A percentile compares a stretch with the other conserved stretches of the same genome.
Evolutionary conservation across 2,113 vertebrate species (phyloP).

Genomic region (Ammospiza nelsoni): DNA sequence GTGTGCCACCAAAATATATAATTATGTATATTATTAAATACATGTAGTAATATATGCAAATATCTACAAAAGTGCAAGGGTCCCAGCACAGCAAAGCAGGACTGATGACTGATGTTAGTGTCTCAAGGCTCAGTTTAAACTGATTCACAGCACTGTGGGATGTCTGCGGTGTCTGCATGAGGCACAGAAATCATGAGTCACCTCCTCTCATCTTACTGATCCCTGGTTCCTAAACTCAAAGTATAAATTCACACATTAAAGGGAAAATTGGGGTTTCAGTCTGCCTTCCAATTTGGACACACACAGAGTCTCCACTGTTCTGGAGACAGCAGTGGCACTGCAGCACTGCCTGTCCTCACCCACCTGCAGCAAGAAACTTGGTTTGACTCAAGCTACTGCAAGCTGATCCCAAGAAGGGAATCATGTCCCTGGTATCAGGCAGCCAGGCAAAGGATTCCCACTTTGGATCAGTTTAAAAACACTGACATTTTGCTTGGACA

Average conservation of each 20-base stretch:
- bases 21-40: background rate
- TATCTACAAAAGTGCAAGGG: background rate
- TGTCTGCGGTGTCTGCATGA: background rate
- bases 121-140: background rate
- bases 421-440: rapidly evolving
- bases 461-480: background rate
- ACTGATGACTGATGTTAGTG: background rate
- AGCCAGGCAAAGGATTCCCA: background rate
- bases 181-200: background rate
- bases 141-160: background rate
- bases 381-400: background rate
- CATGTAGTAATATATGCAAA: background rate
- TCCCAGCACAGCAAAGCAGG: background rate
- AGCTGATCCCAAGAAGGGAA: background rate
- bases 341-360: background rate
- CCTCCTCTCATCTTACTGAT: background rate
- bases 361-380: background rate
- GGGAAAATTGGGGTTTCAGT: background rate
- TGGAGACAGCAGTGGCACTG: background rate
- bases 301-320: background rate
- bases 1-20: background rate
- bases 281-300: background rate
- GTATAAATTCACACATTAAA: background rate
- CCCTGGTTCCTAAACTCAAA: background rate
- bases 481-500: background rate